These are phyloP conservation scores for Diceros bicornis DNA, from an alignment of 2,797 vertebrate species.

Conservation along the genomic window DNA sequence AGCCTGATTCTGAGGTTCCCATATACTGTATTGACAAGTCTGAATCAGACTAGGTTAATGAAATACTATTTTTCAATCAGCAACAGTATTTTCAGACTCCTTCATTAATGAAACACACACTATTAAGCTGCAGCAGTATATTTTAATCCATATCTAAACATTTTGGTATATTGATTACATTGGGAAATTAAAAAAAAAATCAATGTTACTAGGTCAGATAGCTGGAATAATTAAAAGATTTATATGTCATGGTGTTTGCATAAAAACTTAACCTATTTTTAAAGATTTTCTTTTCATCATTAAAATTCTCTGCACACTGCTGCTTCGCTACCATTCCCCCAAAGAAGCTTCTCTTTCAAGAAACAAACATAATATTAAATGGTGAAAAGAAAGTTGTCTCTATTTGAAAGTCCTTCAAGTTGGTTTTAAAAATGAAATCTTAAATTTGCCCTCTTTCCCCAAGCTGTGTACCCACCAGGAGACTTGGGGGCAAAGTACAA, in stretches of 20 bases:
- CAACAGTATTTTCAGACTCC: constrained; percentile 33
- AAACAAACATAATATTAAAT: constrained; percentile 54
- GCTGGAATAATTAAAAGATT: constrained; percentile 33
- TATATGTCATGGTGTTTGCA: neutral
- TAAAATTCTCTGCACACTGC: constrained; percentile 9
- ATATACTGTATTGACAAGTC: neutral
- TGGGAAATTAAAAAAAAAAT: neutral
- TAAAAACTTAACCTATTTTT: constrained; percentile 40
- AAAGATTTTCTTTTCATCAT: constrained; percentile 53
- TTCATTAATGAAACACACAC: constrained; percentile 48
- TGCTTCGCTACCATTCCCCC: neutral
- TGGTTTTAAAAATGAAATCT: constrained; percentile 73
- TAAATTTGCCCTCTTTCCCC: constrained; percentile 54
- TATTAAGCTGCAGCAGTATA: neutral
- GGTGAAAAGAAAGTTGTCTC: constrained; percentile 35
- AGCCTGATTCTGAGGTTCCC: neutral
- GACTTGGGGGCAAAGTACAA: constrained; percentile 75
- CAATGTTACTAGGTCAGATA: constrained; percentile 28
- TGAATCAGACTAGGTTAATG: neutral
- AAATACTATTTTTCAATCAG: constrained; percentile 24
- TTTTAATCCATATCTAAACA: neutral
- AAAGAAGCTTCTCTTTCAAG: constrained; percentile 65
- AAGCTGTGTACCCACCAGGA: constrained; percentile 40
- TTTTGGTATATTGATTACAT: constrained; percentile 63
- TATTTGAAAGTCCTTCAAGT: constrained; percentile 73